Evolutionary conservation across 2,113 vertebrate genomes (phyloP).

Genomic region (Heterotis niloticus): DNA sequence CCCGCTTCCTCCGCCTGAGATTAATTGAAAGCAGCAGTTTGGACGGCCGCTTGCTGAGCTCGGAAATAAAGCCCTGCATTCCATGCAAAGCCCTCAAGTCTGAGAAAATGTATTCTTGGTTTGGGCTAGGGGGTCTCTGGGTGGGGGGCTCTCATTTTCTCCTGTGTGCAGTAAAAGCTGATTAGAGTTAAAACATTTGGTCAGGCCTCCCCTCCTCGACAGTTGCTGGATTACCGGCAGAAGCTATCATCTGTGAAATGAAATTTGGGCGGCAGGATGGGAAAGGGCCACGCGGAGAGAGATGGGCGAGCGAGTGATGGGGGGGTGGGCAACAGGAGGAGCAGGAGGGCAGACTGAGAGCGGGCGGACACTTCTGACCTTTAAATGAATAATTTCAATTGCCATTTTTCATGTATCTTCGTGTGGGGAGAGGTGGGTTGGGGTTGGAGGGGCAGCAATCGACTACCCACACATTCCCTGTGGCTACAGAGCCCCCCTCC

Average conservation of each 20-base stretch:
- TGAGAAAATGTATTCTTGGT: slow-evolving; percentile 48
- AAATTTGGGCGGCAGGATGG: slow-evolving; percentile 46
- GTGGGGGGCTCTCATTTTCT: slow-evolving; percentile 45
- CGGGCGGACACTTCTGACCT: slow-evolving; percentile 53
- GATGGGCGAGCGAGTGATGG: slow-evolving; percentile 22
- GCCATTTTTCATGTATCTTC: slow-evolving; percentile 51
- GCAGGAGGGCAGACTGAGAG: slow-evolving; percentile 22
- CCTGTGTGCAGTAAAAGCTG: slow-evolving; percentile 62
- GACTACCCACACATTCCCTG: slow-evolving; percentile 10
- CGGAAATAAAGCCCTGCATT: slow-evolving; percentile 44
- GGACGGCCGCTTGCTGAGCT: slow-evolving; percentile 44
- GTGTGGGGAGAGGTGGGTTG: slow-evolving; percentile 30
- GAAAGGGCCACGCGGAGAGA: slow-evolving; percentile 49
- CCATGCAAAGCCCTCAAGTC: slow-evolving; percentile 9
- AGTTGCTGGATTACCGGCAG: slow-evolving; percentile 63
- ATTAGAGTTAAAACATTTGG: slow-evolving; percentile 68
- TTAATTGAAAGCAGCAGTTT: slow-evolving; percentile 58
- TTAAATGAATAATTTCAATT: slow-evolving; percentile 58
- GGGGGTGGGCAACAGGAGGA: slow-evolving; percentile 9
- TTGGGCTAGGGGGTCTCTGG: slow-evolving; percentile 30
- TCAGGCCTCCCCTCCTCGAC: slow-evolving; percentile 57
- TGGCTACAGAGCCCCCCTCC: slow-evolving; percentile 22
- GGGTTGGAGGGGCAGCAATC: slow-evolving; percentile 37
- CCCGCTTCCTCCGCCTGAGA: slow-evolving; percentile 24
- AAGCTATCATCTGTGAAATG: slow-evolving; percentile 71